These are phyloP conservation scores for Lacanobia wlatinum DNA, from an alignment of 2,888 invertebrate species.

Conservation along the genomic window DNA sequence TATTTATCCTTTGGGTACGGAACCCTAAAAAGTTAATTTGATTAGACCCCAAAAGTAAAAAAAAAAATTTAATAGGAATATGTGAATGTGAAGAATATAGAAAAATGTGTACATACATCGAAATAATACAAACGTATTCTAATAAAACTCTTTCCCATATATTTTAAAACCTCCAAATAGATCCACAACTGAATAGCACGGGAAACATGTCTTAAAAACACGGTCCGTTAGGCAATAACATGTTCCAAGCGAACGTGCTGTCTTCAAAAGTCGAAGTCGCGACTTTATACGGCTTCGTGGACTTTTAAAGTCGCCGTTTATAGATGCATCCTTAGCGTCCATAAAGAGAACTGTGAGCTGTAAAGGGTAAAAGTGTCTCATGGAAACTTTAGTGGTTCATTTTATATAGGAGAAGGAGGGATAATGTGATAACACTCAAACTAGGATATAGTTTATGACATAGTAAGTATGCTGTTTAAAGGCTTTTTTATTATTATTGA, in stretches of 20 bases:
- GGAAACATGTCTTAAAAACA: background rate
- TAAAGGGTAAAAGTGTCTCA: constrained; percentile 1
- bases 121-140: background rate
- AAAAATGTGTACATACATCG: too few relatives aligned
- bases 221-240: constrained; percentile 14
- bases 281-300: constrained; percentile 17
- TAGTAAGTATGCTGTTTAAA: too few relatives aligned
- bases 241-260: constrained; percentile 1
- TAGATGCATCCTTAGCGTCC: constrained; percentile 13
- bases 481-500: too few relatives aligned
- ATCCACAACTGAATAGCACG: background rate
- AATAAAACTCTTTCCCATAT: background rate
- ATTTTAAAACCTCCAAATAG: background rate
- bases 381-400: constrained; percentile 1
- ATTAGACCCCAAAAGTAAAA: too few relatives aligned
- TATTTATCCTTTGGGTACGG: too few relatives aligned
- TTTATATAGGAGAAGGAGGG: background rate
- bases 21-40: too few relatives aligned
- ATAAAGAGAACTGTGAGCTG: constrained; percentile 3
- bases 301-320: constrained; percentile 40
- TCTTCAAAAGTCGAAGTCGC: constrained; percentile 36
- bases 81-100: too few relatives aligned
- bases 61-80: too few relatives aligned
- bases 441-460: too few relatives aligned
- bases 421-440: background rate